Evolutionary conservation across 2,113 vertebrate genomes (phyloP).

Genomic region (Carassius carassius): DNA sequence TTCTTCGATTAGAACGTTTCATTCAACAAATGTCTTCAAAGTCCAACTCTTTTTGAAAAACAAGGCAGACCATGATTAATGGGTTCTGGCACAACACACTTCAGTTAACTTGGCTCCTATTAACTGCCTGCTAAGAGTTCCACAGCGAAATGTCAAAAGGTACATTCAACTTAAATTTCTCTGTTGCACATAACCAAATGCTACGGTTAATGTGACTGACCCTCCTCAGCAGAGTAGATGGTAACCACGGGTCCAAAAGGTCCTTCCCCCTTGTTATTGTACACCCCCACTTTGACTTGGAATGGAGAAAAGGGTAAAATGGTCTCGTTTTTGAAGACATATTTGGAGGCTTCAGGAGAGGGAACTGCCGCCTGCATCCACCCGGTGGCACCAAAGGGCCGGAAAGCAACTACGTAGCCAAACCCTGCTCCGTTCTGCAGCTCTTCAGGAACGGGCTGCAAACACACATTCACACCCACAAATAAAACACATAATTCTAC

Average conservation of each 20-base stretch:
- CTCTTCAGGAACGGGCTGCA: constrained; percentile 94
- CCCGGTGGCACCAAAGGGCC: constrained; percentile 83
- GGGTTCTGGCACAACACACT: constrained; percentile 1
- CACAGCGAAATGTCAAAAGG: constrained; percentile 31
- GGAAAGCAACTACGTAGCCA: constrained; percentile 95
- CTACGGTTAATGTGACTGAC: constrained; percentile 66
- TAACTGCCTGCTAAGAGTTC: constrained; percentile 34
- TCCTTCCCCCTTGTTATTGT: constrained; percentile 96
- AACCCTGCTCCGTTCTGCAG: constrained; percentile 93
- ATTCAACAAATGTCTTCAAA: constrained; percentile 20
- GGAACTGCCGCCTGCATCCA: constrained; percentile 98
- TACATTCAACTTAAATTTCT: constrained; percentile 25
- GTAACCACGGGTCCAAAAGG: constrained; percentile 86
- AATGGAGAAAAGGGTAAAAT: constrained; percentile 94
- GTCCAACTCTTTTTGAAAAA: neutral
- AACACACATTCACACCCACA: constrained; percentile 9
- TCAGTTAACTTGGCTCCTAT: constrained; percentile 30
- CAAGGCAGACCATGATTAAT: constrained; percentile 27
- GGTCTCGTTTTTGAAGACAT: constrained; percentile 94
- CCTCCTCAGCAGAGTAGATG: constrained; percentile 95
- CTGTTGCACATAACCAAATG: neutral
- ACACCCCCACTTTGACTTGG: constrained; percentile 94
- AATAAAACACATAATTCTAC: neutral
- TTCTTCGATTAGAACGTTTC: constrained; percentile 4
- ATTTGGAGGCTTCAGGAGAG: constrained; percentile 86